phyloP scores from a whole-genome alignment of 2,888 invertebrate genomes.

The Lottia gigantea region DNA sequence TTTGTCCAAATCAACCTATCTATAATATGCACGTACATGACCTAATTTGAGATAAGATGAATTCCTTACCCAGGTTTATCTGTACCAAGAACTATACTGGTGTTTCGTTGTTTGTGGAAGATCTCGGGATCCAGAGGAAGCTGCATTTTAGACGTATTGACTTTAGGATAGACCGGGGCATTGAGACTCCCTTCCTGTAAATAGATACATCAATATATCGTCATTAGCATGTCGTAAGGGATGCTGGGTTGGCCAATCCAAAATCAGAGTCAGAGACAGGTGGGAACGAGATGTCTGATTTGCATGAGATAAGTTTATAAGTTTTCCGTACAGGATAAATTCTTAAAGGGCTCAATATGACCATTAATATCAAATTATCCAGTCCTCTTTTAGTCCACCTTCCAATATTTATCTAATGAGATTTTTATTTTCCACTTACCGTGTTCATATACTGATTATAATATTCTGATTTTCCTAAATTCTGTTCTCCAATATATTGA shows the following conservation, averaged over 20 bases:
- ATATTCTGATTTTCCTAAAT: slow-evolving; percentile 49
- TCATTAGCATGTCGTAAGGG: too few species aligned
- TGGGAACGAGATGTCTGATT: too few species aligned
- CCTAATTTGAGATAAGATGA: not conserved
- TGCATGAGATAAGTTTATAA: too few species aligned
- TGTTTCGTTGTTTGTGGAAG: slow-evolving; percentile 43
- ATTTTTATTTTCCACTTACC: slow-evolving; percentile 31
- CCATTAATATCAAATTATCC: too few species aligned
- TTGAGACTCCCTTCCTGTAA: slow-evolving; percentile 7
- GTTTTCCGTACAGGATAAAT: too few species aligned
- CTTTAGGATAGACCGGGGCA: slow-evolving; percentile 44
- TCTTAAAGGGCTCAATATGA: too few species aligned
- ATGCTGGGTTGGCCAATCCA: too few species aligned
- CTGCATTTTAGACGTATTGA: slow-evolving; percentile 47
- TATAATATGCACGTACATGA: not conserved
- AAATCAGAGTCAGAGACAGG: too few species aligned
- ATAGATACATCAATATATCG: not conserved
- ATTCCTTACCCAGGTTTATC: slow-evolving; percentile 42
- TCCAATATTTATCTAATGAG: too few species aligned
- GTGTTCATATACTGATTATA: slow-evolving; percentile 40
- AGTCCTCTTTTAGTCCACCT: too few species aligned
- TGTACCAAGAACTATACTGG: slow-evolving; percentile 46
- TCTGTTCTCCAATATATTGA: slow-evolving; percentile 38
- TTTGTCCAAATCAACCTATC: too few species aligned
- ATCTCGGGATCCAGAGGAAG: slow-evolving; percentile 46